Evolutionary conservation across 2,888 invertebrate species (phyloP), one percentile per base, ranked within the genome.

Genomic region (Xanthorhoe designata): DNA sequence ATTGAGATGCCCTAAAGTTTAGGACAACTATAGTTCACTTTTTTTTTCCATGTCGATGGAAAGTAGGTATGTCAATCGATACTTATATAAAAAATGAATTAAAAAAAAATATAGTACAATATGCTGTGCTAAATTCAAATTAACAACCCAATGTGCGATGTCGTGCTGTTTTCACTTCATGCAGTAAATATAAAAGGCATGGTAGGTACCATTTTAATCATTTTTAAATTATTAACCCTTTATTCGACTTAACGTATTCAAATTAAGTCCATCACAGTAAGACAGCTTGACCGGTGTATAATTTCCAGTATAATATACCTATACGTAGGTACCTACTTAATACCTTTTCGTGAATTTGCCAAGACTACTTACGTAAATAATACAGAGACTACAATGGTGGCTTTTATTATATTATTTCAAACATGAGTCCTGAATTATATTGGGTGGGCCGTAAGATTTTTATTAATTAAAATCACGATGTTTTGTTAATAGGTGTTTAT

Each of bases 221-320:
- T 60, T 38, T 60, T 38, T 45, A 17, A 60, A 60, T 57, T n/a
- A n/a, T n/a, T 45, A 60, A 18, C 42, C 47, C 29, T 64, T 58
- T 24, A 59, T 61, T 61, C 61, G 35, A 19, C 38, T 61, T 64
- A 59, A 67, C 73, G 61, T 77, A 73, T 77, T 77, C 77, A 75
- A 75, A 79, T 75, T 68, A 75, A 74, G 78, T 80, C 79, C 81
- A 79, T 83, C 83, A 79, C 70, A 73, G 71, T 62, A 64, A 69
- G 75, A 72, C 72, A 73, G 75, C 75, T 74, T 73, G 75, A 72
- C 70, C 75, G 77, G 77, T 75, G 78, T 81, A 77, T 85, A 84
- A 86, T 86, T 86, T 85, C 19, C 68, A 70, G 72, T 58, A 7
- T 24, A 45, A 45, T 78, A 78, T 77, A 70, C 7, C 5, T 47